Conservation (phyloP, 2,113 vertebrate genomes). For the Scomber colias region DNA sequence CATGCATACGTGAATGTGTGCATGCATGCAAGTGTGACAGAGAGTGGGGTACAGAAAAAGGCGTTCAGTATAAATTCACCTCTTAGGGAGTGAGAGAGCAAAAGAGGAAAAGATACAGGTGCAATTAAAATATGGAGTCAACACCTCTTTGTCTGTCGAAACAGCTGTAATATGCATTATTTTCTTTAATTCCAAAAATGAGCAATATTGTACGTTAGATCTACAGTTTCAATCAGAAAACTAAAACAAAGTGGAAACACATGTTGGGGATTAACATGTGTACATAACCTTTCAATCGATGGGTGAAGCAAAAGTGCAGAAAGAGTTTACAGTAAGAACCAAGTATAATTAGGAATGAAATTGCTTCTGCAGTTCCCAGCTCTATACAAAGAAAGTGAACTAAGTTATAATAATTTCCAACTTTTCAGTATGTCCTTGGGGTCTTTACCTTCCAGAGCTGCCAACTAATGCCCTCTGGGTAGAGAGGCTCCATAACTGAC, state of each 20-base stretch:
- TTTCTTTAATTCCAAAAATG: conserved; percentile 40
- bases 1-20: conserved; percentile 6
- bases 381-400: conserved; percentile 40
- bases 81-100: conserved; percentile 51
- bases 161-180: conserved; percentile 44
- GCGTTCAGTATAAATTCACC: conserved; percentile 51
- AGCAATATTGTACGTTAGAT: conserved; percentile 18
- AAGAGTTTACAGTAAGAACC: conserved; percentile 25
- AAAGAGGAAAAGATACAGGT: conserved; percentile 48
- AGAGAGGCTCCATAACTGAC: conserved; percentile 71
- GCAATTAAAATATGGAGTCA: conserved; percentile 71
- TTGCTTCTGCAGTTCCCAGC: conserved; percentile 22
- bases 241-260: conserved; percentile 9
- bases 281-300: conserved; percentile 3
- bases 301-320: conserved; percentile 25
- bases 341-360: conserved; percentile 30
- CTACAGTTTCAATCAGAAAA: conserved; percentile 16
- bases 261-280: conserved; percentile 11
- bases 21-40: conserved; percentile 48
- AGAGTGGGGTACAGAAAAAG: conserved; percentile 49
- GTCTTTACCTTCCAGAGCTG: conserved; percentile 67
- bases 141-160: conserved; percentile 47
- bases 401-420: conserved; percentile 70
- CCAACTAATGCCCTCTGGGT: conserved; percentile 64
- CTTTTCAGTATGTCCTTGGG: conserved; percentile 70